phyloP scores from a whole-genome alignment of 2,888 invertebrate species.

The Acrobasis suavella region DNA sequence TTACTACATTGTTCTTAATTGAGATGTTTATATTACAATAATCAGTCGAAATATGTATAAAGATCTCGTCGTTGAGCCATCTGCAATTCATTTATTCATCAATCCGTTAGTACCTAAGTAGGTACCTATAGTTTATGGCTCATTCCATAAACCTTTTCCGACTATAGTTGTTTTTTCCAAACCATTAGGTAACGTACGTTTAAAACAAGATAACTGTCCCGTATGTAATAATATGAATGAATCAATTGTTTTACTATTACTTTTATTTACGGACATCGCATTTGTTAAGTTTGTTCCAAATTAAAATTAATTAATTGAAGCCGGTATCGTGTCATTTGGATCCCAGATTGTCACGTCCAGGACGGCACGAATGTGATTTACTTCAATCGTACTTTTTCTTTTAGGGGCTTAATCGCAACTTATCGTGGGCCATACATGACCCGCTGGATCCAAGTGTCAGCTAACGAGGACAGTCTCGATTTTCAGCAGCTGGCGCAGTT shows the following conservation, averaged over 20 bases:
- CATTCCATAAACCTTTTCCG: background rate
- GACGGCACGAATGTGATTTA: background rate
- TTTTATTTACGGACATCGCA: background rate
- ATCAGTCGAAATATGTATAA: constrained; percentile 69
- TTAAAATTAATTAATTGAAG: background rate
- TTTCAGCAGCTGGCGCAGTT: constrained; percentile 90
- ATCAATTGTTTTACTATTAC: too few relatives aligned
- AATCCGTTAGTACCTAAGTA: background rate
- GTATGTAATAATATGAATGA: too few relatives aligned
- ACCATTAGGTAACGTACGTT: too few relatives aligned
- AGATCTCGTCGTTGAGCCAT: constrained; percentile 68
- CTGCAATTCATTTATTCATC: constrained; percentile 29
- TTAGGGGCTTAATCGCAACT: too few relatives aligned
- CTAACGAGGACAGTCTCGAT: constrained; percentile 89
- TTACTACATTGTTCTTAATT: constrained; percentile 70
- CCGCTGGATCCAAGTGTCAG: constrained; percentile 64
- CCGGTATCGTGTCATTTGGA: background rate
- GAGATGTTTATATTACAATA: constrained; percentile 68
- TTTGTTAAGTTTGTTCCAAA: constrained; percentile 2
- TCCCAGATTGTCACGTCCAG: background rate
- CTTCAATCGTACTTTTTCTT: too few relatives aligned
- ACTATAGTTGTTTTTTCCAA: background rate
- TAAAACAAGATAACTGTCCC: too few relatives aligned
- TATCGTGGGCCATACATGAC: constrained; percentile 4
- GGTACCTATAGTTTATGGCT: background rate